Evolutionary conservation across 2,797 vertebrate genomes (phyloP).

Genomic region (Oreonectes daqikongensis): DNA sequence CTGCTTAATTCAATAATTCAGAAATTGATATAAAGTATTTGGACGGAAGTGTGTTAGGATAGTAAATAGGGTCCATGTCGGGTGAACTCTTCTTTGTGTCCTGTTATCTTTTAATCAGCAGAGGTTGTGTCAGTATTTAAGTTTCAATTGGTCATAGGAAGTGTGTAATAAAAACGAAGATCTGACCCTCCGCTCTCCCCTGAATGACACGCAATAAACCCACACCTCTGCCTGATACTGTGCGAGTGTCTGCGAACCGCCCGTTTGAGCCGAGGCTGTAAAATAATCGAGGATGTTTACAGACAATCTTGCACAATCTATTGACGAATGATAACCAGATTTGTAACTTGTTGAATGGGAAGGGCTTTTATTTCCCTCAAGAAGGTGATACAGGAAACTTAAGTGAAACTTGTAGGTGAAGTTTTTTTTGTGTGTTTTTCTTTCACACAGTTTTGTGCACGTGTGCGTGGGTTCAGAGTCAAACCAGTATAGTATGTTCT

Average conservation of each 20-base stretch:
- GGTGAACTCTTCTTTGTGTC: not conserved
- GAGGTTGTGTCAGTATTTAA: constrained; percentile 1
- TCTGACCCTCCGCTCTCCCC: constrained; percentile 35
- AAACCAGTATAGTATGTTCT: constrained; percentile 53
- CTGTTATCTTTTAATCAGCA: constrained; percentile 27
- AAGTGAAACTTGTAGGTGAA: constrained; percentile 50
- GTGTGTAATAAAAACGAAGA: constrained; percentile 42
- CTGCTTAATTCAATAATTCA: too few relatives aligned
- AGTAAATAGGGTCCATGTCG: not conserved
- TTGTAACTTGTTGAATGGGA: constrained; percentile 59
- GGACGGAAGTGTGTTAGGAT: not conserved
- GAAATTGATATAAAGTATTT: too few relatives aligned
- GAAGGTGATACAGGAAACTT: constrained; percentile 36
- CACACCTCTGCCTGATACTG: constrained; percentile 35
- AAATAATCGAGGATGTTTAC: constrained; percentile 65
- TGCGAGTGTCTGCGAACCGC: constrained; percentile 37
- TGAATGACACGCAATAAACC: constrained; percentile 49
- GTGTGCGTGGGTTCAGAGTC: constrained; percentile 17
- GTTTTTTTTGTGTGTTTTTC: too few relatives aligned
- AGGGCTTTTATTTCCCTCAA: constrained; percentile 32
- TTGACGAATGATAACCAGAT: constrained; percentile 62
- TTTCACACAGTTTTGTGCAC: constrained; percentile 22
- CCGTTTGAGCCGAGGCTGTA: constrained; percentile 49
- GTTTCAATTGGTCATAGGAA: constrained; percentile 50
- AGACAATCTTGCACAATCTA: constrained; percentile 57